Percentiles rank a stretch among this genome's conserved stretches.
phyloP scores from a whole-genome alignment of 1,140 invertebrate species.

The Pseudomyrmex gracilis region DNA sequence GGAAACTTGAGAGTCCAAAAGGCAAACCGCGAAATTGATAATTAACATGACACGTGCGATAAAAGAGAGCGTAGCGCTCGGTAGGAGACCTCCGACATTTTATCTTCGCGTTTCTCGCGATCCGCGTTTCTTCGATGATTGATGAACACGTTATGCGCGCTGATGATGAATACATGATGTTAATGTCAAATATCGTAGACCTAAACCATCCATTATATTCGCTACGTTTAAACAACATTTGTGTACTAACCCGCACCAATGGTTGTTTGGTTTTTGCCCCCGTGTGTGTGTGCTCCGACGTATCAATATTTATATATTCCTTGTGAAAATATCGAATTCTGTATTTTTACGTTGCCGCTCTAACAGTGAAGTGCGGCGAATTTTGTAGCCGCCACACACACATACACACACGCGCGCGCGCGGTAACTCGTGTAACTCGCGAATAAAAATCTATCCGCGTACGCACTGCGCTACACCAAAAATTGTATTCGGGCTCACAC shows the following conservation, averaged over 20 bases:
- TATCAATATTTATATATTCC: neutral
- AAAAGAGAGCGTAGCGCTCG: conserved; percentile 20
- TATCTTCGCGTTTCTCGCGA: conserved; percentile 18
- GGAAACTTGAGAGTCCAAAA: conserved; percentile 71
- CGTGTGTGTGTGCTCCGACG: neutral
- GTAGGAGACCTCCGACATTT: neutral
- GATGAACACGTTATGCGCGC: conserved; percentile 14
- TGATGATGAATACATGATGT: conserved; percentile 29
- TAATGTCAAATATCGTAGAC: conserved; percentile 9
- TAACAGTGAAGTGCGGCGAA: neutral
- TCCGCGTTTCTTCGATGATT: conserved; percentile 7
- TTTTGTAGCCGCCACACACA: neutral
- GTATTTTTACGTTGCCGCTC: neutral
- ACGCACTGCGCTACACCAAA: neutral
- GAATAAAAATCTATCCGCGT: too few species aligned
- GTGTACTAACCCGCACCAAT: neutral
- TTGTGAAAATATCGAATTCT: neutral
- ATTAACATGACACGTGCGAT: conserved; percentile 51
- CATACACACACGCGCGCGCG: too few species aligned
- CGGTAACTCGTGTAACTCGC: too few species aligned
- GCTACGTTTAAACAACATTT: conserved; percentile 2
- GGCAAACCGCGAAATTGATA: conserved; percentile 64
- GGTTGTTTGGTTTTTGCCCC: conserved; percentile 9
- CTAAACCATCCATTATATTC: conserved; percentile 30
- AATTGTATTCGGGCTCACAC: too few species aligned